These are phyloP conservation scores for Matsumyia berberina DNA, from an alignment of 2,888 invertebrate genomes.

Conservation along the genomic window DNA sequence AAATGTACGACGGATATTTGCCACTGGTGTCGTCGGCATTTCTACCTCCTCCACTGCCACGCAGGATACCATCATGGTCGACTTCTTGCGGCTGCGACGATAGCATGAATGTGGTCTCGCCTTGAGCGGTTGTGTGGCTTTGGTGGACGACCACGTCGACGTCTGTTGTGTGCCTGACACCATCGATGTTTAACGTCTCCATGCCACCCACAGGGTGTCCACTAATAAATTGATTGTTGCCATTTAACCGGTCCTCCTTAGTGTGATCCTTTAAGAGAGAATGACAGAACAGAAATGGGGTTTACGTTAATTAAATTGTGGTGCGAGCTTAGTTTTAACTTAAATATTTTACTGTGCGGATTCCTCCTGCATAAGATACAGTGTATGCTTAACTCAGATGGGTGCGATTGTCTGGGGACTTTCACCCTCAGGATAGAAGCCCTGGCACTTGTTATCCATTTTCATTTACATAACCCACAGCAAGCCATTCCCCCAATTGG, in stretches of 20 bases:
- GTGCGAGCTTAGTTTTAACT: slow-evolving; percentile 8
- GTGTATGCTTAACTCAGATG: no score
- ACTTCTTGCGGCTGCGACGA: slow-evolving; percentile 66
- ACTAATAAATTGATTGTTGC: slow-evolving; percentile 68
- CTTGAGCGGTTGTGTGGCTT: slow-evolving; percentile 58
- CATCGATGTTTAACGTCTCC: slow-evolving; percentile 55
- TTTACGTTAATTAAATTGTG: slow-evolving; percentile 53
- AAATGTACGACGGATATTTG: slow-evolving; percentile 41
- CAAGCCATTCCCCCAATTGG: background rate
- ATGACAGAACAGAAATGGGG: background rate
- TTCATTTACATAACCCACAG: slow-evolving; percentile 28
- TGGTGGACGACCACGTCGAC: slow-evolving; percentile 5
- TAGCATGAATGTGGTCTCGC: slow-evolving; percentile 54
- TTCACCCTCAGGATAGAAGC: no score
- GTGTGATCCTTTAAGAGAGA: slow-evolving; percentile 40
- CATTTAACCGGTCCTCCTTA: slow-evolving; percentile 45
- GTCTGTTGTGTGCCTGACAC: slow-evolving; percentile 47
- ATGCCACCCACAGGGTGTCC: slow-evolving; percentile 50
- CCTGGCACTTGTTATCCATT: slow-evolving; percentile 12
- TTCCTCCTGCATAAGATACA: no score
- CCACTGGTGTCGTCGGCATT: slow-evolving; percentile 19
- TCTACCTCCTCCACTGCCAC: slow-evolving; percentile 58
- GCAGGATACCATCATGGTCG: slow-evolving; percentile 71
- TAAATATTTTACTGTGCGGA: background rate
- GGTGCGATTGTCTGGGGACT: no score